phyloP scores from a whole-genome alignment of 2,113 vertebrate species.

The Eonycteris spelaea region DNA sequence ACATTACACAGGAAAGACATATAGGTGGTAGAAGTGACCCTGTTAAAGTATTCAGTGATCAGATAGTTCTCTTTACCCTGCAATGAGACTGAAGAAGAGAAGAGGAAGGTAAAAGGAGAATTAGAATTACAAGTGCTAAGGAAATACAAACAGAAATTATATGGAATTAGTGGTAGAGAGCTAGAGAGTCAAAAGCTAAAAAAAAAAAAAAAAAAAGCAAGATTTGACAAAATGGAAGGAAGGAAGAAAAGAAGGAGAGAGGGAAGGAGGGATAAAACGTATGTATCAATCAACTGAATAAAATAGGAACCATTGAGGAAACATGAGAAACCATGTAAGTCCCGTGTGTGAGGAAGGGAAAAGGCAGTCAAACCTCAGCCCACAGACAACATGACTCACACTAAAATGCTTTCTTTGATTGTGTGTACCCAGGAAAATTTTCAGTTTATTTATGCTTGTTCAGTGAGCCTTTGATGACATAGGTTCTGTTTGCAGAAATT shows the following conservation, averaged over 20 bases:
- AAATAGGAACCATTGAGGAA: slow-evolving; percentile 76
- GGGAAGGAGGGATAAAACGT: background rate
- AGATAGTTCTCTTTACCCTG: background rate
- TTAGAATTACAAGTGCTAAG: background rate
- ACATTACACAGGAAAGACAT: background rate
- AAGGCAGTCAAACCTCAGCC: slow-evolving; percentile 59
- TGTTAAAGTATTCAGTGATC: background rate
- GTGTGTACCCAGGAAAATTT: background rate
- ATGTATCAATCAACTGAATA: slow-evolving; percentile 62
- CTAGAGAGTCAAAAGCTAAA: slow-evolving; percentile 62
- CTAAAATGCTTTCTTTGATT: slow-evolving; percentile 22
- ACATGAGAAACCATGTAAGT: slow-evolving; percentile 75
- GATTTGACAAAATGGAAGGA: slow-evolving; percentile 57
- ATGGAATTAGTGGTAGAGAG: slow-evolving; percentile 55
- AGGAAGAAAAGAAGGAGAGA: background rate
- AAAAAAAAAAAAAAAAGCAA: slow-evolving; percentile 60
- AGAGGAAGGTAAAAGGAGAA: background rate
- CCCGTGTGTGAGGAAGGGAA: slow-evolving; percentile 37
- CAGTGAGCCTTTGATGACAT: background rate
- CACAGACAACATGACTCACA: slow-evolving; percentile 55
- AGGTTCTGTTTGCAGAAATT: background rate
- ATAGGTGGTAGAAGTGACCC: background rate
- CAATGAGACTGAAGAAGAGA: background rate
- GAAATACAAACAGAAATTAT: slow-evolving; percentile 38
- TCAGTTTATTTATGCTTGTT: background rate